Base-by-base conservation (phyloP, 2,888 invertebrate species). In the Autographa pulchrina region DNA sequence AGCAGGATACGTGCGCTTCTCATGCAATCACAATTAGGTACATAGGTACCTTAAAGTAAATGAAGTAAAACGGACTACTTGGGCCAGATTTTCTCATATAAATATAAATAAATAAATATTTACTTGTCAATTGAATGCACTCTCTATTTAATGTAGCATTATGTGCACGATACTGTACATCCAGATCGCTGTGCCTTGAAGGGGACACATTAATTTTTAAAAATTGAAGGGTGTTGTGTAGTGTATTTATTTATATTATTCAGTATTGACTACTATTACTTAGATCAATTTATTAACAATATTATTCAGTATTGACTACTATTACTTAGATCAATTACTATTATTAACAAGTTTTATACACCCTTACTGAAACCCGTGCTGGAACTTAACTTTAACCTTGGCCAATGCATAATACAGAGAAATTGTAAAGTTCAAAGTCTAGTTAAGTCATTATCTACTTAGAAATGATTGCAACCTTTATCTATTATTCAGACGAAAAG, bases 1-100 rank as follows among this genome's bases (percentile, higher is more conserved):
- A 25, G 54, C 54, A 56, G 54, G 54, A 56, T 25, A 56, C 54
- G 54, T 54, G 54, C 54, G 11, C 11, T 20, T 20, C 54, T 56
- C 54, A 56, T 56, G 54, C 54, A 25, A 25, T 56, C 38, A 1
- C 38, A 38, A 38, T 38, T 6, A 32, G 3, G 35, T 1, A 38
- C 11, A 38, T 35, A 4, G 35, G 35, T 35, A 35, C 9, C 38
- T 38, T 35, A 8, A 8, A 8, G 35, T 35, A 35, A 35, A 6
- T 35, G 35, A 2, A 14, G 14, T 43, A 16, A 43, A 43, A 14
- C 43, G 14, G 43, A 43, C 6, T 43, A 16, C 43, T 3, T 5
- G 43, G 14, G 43, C 43, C 43, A 16, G 43, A 43, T 43, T 43
- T 16, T 14, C 43, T 43, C 14, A 14, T 43, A 43, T 16, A 43